Evolutionary conservation across 2,888 invertebrate species (phyloP).

Genomic region (Dione juno): DNA sequence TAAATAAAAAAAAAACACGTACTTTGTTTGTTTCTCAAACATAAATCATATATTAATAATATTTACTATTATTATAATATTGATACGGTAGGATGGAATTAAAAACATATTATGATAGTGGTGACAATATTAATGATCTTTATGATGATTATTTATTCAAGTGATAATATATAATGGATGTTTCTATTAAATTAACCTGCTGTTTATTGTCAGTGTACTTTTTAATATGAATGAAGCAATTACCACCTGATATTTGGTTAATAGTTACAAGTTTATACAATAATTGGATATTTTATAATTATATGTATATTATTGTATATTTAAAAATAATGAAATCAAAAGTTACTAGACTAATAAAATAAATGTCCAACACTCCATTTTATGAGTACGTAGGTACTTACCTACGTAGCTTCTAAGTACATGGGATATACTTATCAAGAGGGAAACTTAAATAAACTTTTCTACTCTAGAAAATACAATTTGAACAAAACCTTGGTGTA

Average conservation of each 20-base stretch:
- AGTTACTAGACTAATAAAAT: not conserved
- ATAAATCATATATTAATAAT: not conserved
- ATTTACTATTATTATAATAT: not conserved
- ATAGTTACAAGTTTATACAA: not conserved
- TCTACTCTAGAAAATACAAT: not conserved
- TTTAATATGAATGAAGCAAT: conserved; percentile 1
- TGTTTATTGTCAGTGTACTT: not conserved
- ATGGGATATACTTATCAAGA: no score
- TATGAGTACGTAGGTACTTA: no score
- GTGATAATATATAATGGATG: conserved; percentile 10
- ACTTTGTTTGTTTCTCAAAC: no score
- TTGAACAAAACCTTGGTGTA: not conserved
- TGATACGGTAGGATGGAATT: not conserved
- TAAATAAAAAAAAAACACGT: no score
- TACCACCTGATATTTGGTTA: conserved; percentile 9
- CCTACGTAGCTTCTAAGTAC: no score
- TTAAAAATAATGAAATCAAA: not conserved
- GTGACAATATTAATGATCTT: conserved; percentile 3
- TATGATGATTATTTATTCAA: conserved; percentile 2
- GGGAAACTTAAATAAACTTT: no score
- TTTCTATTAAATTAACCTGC: conserved; percentile 6
- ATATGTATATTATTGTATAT: not conserved
- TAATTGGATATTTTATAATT: not conserved
- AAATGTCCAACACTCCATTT: no score
- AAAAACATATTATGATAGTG: not conserved